Evolutionary conservation across 2,113 vertebrate species (phyloP).

Genomic region (Chroicocephalus ridibundus): DNA sequence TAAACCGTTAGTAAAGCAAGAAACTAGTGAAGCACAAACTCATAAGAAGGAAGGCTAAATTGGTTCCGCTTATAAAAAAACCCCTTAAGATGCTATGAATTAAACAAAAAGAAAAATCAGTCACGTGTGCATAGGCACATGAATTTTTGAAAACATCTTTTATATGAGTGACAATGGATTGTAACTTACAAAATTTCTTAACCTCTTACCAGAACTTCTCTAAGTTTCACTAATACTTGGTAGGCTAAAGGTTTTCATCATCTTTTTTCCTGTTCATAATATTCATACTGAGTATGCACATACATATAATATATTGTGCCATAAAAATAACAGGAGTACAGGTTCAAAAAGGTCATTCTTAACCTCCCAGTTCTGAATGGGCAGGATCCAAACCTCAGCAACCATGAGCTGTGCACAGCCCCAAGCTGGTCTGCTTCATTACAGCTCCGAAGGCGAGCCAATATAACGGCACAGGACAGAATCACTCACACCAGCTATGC

Average conservation of each 20-base stretch:
- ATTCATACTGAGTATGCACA: neutral
- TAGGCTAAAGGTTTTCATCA: neutral
- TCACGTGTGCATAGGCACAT: neutral
- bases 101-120: neutral
- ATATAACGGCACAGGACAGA: neutral
- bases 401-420: neutral
- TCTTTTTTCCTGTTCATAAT: neutral
- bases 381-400: neutral
- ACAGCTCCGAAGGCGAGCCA: rapidly evolving
- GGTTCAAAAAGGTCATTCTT: neutral
- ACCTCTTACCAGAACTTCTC: neutral
- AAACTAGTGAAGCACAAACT: neutral
- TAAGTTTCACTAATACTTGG: neutral
- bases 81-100: neutral
- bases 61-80: neutral
- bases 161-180: neutral
- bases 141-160: neutral
- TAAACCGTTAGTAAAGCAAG: neutral
- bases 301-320: neutral
- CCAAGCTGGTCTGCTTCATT: neutral
- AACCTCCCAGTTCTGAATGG: neutral
- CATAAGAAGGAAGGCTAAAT: neutral
- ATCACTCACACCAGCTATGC: neutral
- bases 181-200: neutral
- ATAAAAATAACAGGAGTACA: neutral